Conservation (phyloP, 2,888 invertebrate genomes). For the Malthinus seriepunctatus region DNA sequence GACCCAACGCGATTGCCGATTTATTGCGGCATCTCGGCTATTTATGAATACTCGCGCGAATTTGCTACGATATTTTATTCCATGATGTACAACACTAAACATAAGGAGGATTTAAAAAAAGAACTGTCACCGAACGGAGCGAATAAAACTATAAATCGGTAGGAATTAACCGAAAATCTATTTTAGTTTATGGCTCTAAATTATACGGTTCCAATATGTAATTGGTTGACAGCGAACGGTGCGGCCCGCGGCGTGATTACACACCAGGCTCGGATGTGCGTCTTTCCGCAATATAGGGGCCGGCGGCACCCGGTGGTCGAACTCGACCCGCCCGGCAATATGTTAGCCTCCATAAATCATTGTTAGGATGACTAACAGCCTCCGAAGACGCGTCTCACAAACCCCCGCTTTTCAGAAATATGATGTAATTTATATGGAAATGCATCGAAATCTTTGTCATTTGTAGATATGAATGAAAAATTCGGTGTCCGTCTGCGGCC, state of each 20-base stretch:
- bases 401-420: slow-evolving; percentile 54
- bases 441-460: slow-evolving; percentile 57
- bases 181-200: slow-evolving; percentile 55
- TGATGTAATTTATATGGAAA: slow-evolving; percentile 61
- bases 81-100: background rate
- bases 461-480: slow-evolving; percentile 57
- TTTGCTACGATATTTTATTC: slow-evolving; percentile 48
- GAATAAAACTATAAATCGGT: slow-evolving; percentile 10
- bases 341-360: slow-evolving; percentile 59
- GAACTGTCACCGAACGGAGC: slow-evolving; percentile 27
- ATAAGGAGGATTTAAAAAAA: background rate
- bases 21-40: slow-evolving; percentile 51
- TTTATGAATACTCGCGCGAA: slow-evolving; percentile 53
- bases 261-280: slow-evolving; percentile 36
- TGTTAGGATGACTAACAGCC: slow-evolving; percentile 59
- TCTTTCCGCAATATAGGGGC: slow-evolving; percentile 41
- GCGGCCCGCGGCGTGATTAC: slow-evolving; percentile 39
- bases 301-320: slow-evolving; percentile 39
- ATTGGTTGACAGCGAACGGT: slow-evolving; percentile 48
- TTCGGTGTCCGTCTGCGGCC: slow-evolving; percentile 50
- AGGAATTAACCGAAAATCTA: slow-evolving; percentile 38
- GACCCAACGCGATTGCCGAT: slow-evolving; percentile 51
- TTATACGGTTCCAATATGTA: slow-evolving; percentile 53
- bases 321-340: slow-evolving; percentile 52
- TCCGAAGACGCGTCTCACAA: slow-evolving; percentile 51